phyloP scores from a whole-genome alignment of 2,888 invertebrate species.

The Brachynemurus nebulosus region DNA sequence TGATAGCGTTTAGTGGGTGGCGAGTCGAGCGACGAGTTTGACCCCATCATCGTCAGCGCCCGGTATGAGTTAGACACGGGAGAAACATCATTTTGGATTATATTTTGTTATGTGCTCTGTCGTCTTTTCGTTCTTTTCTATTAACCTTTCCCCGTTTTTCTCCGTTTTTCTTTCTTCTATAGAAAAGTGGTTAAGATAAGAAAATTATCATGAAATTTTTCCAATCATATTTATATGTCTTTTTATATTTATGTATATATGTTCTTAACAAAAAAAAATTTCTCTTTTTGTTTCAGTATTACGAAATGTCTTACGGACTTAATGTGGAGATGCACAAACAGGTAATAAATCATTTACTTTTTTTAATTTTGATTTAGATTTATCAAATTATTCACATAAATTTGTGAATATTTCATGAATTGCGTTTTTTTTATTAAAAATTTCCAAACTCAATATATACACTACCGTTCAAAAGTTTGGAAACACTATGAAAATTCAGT shows the following conservation, averaged over 20 bases:
- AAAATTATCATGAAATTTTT: too few species aligned
- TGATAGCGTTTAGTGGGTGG: not conserved
- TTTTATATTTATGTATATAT: not conserved
- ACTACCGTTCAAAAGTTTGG: not conserved
- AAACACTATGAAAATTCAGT: not conserved
- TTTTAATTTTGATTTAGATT: too few species aligned
- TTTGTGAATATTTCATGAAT: not conserved
- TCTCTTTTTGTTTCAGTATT: slow-evolving; percentile 68
- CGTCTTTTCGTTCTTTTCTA: not conserved
- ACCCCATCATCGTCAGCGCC: too few species aligned
- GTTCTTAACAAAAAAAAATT: too few species aligned
- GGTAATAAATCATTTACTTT: too few species aligned
- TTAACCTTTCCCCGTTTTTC: not conserved
- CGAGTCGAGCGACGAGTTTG: not conserved
- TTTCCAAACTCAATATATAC: not conserved
- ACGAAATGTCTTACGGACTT: slow-evolving; percentile 95
- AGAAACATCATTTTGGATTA: not conserved
- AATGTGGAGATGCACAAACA: slow-evolving; percentile 98
- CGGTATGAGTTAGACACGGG: too few species aligned
- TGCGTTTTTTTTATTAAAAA: not conserved
- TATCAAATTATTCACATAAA: not conserved
- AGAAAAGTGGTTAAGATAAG: not conserved
- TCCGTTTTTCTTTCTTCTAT: too few species aligned
- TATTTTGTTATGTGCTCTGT: not conserved
- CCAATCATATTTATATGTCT: not conserved